Conservation (phyloP, 2,888 invertebrate species). For the Tetheella fluctuosa region DNA sequence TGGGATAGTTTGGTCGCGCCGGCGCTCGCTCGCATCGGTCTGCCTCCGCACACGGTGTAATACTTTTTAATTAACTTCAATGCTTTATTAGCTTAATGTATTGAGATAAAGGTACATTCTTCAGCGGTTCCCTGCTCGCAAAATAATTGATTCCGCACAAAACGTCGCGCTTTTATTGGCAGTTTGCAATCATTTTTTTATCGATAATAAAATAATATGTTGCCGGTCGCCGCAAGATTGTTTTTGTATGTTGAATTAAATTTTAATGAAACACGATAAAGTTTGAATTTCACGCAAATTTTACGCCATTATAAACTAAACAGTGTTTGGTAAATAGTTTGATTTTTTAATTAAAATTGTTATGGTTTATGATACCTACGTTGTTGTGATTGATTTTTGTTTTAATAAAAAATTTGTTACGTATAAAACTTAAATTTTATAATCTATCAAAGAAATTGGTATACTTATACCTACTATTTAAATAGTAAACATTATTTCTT, state of each 20-base stretch:
- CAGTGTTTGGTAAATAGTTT: slow-evolving; percentile 80
- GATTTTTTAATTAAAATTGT: slow-evolving; percentile 80
- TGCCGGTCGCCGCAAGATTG: slow-evolving; percentile 35
- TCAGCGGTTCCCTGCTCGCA: slow-evolving; percentile 51
- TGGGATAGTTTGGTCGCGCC: slow-evolving; percentile 52
- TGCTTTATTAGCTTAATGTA: slow-evolving; percentile 83
- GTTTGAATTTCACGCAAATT: slow-evolving; percentile 79
- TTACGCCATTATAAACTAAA: slow-evolving; percentile 77
- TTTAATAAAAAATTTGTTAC: slow-evolving; percentile 38
- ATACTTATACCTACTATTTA: too few species aligned
- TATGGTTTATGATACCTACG: slow-evolving; percentile 49
- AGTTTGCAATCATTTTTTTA: slow-evolving; percentile 38
- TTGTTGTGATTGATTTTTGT: slow-evolving; percentile 67
- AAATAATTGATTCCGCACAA: slow-evolving; percentile 56
- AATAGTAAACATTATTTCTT: too few species aligned
- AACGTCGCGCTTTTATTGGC: slow-evolving; percentile 46
- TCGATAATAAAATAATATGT: slow-evolving; percentile 63
- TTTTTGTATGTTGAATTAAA: slow-evolving; percentile 60
- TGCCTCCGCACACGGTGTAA: slow-evolving; percentile 43
- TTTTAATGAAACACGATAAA: slow-evolving; percentile 75
- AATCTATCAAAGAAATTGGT: slow-evolving; percentile 14
- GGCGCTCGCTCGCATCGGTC: slow-evolving; percentile 47
- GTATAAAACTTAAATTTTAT: neutral
- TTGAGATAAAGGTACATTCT: slow-evolving; percentile 64
- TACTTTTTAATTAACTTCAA: slow-evolving; percentile 82